Evolutionary conservation across 2,888 invertebrate species (phyloP), one percentile per base, ranked within the genome.

Genomic region (Oxystoma pomonae): DNA sequence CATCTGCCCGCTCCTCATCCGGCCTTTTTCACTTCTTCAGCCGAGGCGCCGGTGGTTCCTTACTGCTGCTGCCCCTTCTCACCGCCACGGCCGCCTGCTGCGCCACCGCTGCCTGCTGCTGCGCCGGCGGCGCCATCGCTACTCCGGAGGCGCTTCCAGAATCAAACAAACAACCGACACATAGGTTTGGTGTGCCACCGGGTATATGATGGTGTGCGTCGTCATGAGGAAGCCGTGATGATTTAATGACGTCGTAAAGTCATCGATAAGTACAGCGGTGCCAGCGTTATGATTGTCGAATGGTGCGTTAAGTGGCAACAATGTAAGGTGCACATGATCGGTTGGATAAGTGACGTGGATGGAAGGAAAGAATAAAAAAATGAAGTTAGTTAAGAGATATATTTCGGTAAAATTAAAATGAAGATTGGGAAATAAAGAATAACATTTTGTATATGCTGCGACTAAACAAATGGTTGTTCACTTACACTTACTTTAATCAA

Each of bases 51-150:
- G 79, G 77, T 56, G 79, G 77, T 64, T 81, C 80, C 68, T 80
- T 80, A 71, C 77, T 79, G 71, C 80, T 78, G 72, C 79, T 79
- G 64, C 82, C 85, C 81, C 85, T 83, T 81, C 86, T 85, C 82
- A 86, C 85, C 81, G 84, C 68, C 82, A 79, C 78, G 81, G 81
- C 78, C 82, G 83, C 71, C 50, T 53, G 60, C 56, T 62, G 84
- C 67, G 82, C 79, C 78, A 82, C 81, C 77, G 63, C 64, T 61
- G 81, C 81, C 82, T 72, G 83, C 81, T 35, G 35, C 73, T 86
- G 85, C 76, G 85, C 85, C 67, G 87, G 85, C 77, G 86, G 83
- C 60, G 84, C 85, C 72, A 79, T 80, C 74, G 77, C 80, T 75
- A 77, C 80, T 77, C 78, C 80, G 78, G 80, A 79, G 78, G 81